Conservation (phyloP, 1,140 invertebrate species). For the Apolygus lucorum region DNA sequence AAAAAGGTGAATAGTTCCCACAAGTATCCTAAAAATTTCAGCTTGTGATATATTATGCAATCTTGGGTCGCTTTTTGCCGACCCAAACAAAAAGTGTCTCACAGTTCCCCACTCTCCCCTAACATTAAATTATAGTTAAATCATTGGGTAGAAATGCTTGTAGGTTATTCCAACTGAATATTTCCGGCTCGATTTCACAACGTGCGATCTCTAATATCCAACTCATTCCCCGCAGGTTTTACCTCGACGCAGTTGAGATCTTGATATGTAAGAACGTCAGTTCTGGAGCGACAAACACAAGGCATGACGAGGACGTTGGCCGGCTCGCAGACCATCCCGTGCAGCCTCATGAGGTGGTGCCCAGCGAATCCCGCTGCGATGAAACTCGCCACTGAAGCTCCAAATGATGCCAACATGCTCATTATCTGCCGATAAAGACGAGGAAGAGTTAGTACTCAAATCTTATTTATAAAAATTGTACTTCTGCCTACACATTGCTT, state of each 20-base stretch:
- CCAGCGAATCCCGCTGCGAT: constrained; percentile 42
- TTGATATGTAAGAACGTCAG: constrained; percentile 37
- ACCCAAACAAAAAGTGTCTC: no score
- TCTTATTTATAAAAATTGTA: no score
- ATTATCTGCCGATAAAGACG: no score
- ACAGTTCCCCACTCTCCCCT: not conserved
- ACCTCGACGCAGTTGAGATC: constrained; percentile 45
- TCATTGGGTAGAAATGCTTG: no score
- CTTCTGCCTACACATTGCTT: no score
- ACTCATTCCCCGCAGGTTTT: no score
- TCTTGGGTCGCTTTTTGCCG: no score
- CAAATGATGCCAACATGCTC: constrained; percentile 40
- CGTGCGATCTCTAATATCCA: constrained; percentile 31
- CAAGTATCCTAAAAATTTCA: no score
- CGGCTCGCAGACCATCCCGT: constrained; percentile 41
- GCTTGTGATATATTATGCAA: no score
- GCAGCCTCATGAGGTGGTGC: constrained; percentile 42
- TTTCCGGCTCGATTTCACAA: constrained; percentile 10
- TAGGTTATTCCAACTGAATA: constrained; percentile 1
- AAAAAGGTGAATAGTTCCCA: no score
- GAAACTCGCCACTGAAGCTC: constrained; percentile 41
- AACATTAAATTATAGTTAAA: no score
- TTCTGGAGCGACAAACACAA: constrained; percentile 37
- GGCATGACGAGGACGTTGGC: constrained; percentile 38
- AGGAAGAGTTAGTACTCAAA: no score